A percentile compares a stretch with the other conserved stretches of the same genome.
These are phyloP conservation scores for Norana najaformis DNA, from an alignment of 2,888 invertebrate species.

Conservation along the genomic window DNA sequence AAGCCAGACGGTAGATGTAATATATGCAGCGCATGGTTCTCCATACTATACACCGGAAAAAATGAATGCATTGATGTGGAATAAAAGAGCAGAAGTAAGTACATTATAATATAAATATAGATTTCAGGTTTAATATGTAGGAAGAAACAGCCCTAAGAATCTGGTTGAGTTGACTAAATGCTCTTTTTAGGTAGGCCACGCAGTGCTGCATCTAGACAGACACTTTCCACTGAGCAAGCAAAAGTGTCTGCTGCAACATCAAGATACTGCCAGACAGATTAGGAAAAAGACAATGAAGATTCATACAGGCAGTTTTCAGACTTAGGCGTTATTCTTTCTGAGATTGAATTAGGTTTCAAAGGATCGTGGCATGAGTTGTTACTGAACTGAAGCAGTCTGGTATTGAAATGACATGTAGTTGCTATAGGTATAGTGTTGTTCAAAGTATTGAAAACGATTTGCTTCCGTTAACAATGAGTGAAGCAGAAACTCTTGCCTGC, in stretches of 20 bases:
- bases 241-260: not conserved
- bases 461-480: no score
- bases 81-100: conserved; percentile 50
- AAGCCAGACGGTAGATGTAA: conserved; percentile 70
- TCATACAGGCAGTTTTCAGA: not conserved
- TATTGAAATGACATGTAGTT: not conserved
- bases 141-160: not conserved
- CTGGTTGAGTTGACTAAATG: not conserved
- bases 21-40: conserved; percentile 92
- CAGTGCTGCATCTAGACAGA: not conserved
- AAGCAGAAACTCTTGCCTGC: no score
- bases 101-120: not conserved
- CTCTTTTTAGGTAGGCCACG: not conserved
- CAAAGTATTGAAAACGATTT: no score
- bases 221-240: not conserved
- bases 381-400: not conserved
- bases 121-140: not conserved
- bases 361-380: not conserved
- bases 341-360: no score
- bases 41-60: conserved; percentile 92
- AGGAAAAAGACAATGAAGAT: not conserved
- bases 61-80: conserved; percentile 82
- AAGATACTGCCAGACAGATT: not conserved
- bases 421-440: not conserved
- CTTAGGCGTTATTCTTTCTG: not conserved